Conservation (phyloP, 2,797 vertebrate species). For the Poecilia picta region DNA sequence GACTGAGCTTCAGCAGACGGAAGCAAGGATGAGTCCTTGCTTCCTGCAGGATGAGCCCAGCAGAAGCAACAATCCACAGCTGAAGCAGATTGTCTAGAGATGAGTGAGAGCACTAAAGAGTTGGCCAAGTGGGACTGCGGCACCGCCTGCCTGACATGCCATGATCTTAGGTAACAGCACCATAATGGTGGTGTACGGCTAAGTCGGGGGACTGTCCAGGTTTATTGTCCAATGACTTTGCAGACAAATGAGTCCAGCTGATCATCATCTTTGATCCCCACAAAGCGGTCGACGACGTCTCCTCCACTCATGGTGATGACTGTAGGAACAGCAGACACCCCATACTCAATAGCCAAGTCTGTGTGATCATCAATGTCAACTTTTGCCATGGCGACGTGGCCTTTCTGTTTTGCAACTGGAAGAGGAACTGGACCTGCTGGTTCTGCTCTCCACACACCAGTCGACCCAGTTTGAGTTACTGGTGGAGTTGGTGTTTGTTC, state of each 20-base stretch:
- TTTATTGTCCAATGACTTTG: slow-evolving; percentile 89
- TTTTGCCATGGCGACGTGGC: slow-evolving; percentile 95
- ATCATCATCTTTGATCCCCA: slow-evolving; percentile 94
- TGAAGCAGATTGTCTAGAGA: slow-evolving; percentile 36
- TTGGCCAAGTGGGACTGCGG: slow-evolving; percentile 19
- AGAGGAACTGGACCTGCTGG: slow-evolving; percentile 1
- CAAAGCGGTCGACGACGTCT: slow-evolving; percentile 90
- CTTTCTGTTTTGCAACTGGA: slow-evolving; percentile 86
- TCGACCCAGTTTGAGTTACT: background rate
- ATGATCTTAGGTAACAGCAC: slow-evolving; percentile 24
- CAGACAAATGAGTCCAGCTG: slow-evolving; percentile 88
- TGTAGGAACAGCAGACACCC: slow-evolving; percentile 95
- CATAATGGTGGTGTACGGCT: slow-evolving; percentile 1
- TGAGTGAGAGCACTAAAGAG: slow-evolving; percentile 51
- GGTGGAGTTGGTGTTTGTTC: background rate
- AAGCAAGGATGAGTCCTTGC: too few species aligned
- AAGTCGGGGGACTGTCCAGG: slow-evolving; percentile 24
- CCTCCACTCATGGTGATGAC: slow-evolving; percentile 94
- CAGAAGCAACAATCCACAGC: slow-evolving; percentile 3
- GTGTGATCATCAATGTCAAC: slow-evolving; percentile 98
- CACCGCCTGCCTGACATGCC: background rate
- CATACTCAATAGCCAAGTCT: slow-evolving; percentile 94
- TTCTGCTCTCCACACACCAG: background rate
- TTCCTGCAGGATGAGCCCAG: too few species aligned
- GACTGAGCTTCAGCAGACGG: too few species aligned